Percentiles rank a stretch among this genome's conserved stretches.
Evolutionary conservation across 2,888 invertebrate species (phyloP).

Genomic region (Drosophila merina): DNA sequence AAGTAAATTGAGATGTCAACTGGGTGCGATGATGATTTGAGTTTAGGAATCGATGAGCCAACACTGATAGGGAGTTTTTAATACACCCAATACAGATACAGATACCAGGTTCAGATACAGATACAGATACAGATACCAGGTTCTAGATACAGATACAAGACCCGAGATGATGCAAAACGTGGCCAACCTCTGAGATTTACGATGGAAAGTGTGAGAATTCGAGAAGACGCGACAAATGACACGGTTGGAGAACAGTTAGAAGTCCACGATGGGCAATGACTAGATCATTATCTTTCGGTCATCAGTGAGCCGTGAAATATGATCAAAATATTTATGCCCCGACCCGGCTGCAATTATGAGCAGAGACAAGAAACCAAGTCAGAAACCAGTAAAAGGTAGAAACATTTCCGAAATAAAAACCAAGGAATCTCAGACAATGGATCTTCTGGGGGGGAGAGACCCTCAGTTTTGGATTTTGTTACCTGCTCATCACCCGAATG

Average conservation of each 20-base stretch:
- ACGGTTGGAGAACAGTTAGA: conserved; percentile 69
- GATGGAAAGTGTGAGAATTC: conserved; percentile 79
- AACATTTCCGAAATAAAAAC: conserved; percentile 22
- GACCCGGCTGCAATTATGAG: conserved; percentile 65
- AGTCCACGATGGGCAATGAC: conserved; percentile 51
- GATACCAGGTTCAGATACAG: conserved; percentile 1
- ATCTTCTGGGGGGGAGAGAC: conserved; percentile 20
- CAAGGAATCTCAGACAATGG: conserved; percentile 35
- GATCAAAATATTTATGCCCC: conserved; percentile 73
- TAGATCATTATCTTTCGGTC: conserved; percentile 58
- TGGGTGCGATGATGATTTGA: conserved; percentile 30
- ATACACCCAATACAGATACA: conserved; percentile 47
- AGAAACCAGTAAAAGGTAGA: background rate
- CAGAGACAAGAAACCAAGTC: conserved; percentile 18
- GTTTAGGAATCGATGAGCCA: conserved; percentile 52
- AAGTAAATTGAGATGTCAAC: conserved; percentile 73
- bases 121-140: conserved; percentile 3
- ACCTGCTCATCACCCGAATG: conserved; percentile 53
- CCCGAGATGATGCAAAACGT: conserved; percentile 71
- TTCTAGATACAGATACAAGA: background rate
- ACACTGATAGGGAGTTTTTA: conserved; percentile 66
- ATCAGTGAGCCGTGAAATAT: conserved; percentile 74
- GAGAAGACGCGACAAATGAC: conserved; percentile 57
- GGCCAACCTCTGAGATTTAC: conserved; percentile 69
- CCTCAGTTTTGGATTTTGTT: conserved; percentile 64